A percentile compares a stretch with the other conserved stretches of the same genome.
Evolutionary conservation across 1,140 invertebrate species (phyloP).

Genomic region (Zaprionus vittiger): DNA sequence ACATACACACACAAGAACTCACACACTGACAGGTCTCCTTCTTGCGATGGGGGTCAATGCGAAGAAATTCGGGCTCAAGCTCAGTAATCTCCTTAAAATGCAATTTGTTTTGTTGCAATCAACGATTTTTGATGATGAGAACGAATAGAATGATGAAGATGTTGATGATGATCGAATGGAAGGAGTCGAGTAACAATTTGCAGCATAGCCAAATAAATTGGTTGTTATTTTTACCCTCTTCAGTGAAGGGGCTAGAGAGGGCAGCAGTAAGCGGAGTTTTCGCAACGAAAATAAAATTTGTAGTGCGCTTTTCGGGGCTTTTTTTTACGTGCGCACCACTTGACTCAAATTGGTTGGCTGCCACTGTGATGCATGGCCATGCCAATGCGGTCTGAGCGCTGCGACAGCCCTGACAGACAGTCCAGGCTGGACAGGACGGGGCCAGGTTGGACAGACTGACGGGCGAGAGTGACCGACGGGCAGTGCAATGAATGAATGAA

Average conservation of each 20-base stretch:
- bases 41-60: slow-evolving; percentile 23
- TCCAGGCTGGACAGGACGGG: slow-evolving; percentile 38
- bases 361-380: slow-evolving; percentile 73
- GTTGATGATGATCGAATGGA: slow-evolving; percentile 73
- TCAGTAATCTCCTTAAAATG: slow-evolving; percentile 79
- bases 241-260: slow-evolving; percentile 34
- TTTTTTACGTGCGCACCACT: slow-evolving; percentile 69
- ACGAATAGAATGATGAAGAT: slow-evolving; percentile 40
- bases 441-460: slow-evolving; percentile 12
- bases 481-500: slow-evolving; percentile 76
- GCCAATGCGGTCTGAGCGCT: slow-evolving; percentile 74
- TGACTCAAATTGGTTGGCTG: slow-evolving; percentile 73
- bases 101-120: slow-evolving; percentile 83
- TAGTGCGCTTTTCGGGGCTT: slow-evolving; percentile 62
- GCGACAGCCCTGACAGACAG: slow-evolving; percentile 66
- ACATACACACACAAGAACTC: slow-evolving; percentile 11
- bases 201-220: slow-evolving; percentile 80
- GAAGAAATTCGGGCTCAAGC: not conserved
- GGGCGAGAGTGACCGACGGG: slow-evolving; percentile 43
- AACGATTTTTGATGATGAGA: slow-evolving; percentile 81
- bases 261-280: not conserved
- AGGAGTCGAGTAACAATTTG: slow-evolving; percentile 78
- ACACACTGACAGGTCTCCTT: slow-evolving; percentile 6
- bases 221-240: slow-evolving; percentile 68
- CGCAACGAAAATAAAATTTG: slow-evolving; percentile 72